Percentiles rank a stretch among this genome's conserved stretches.
Evolutionary conservation across 2,113 vertebrate genomes (phyloP).

Genomic region (Plestiodon gilberti): DNA sequence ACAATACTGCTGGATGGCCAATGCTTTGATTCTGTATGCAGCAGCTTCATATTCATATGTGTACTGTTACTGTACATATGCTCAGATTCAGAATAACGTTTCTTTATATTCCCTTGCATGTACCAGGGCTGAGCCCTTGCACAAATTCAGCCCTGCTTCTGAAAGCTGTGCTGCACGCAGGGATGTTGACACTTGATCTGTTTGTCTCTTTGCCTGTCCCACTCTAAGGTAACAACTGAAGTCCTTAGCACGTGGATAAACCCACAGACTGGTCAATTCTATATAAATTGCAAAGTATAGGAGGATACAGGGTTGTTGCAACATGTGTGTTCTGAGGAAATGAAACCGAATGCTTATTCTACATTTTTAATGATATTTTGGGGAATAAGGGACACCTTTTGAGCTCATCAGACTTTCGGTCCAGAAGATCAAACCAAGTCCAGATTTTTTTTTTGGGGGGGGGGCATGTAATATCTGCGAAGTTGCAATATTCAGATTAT

Average conservation of each 20-base stretch:
- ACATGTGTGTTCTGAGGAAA: not conserved
- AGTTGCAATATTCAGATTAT: no score
- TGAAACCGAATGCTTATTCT: not conserved
- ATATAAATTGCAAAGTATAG: not conserved
- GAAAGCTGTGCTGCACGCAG: not conserved
- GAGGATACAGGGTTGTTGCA: not conserved
- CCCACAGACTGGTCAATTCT: not conserved
- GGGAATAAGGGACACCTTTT: not conserved
- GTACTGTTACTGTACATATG: no score
- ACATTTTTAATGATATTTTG: not conserved
- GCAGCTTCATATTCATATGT: not conserved
- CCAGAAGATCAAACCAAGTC: no score
- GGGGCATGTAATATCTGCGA: no score
- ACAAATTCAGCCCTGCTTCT: not conserved
- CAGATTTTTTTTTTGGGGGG: no score
- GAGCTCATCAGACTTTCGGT: no score
- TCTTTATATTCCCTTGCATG: not conserved
- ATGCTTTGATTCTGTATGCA: no score
- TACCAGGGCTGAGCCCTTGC: not conserved
- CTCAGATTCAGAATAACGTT: not conserved
- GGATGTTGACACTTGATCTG: not conserved
- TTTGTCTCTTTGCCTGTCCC: not conserved
- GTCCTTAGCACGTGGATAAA: not conserved
- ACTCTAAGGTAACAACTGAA: not conserved
- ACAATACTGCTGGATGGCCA: no score